phyloP scores from a whole-genome alignment of 2,113 vertebrate species.

The Sminthopsis crassicaudata region DNA sequence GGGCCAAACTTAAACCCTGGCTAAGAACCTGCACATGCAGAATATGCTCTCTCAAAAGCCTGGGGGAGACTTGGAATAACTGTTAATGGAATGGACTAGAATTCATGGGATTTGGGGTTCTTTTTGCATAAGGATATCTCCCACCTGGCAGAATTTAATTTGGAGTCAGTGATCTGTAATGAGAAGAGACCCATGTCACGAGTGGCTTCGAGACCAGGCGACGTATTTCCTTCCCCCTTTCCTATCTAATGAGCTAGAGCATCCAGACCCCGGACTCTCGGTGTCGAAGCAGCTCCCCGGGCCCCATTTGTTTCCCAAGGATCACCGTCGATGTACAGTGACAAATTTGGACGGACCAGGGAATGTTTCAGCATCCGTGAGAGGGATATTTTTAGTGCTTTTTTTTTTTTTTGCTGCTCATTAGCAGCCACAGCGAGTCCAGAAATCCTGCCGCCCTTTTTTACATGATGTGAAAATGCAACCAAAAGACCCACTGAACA shows the following conservation, averaged over 20 bases:
- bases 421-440: not conserved
- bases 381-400: constrained; percentile 18
- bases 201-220: too few species aligned
- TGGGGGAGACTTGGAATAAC: not conserved
- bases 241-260: not conserved
- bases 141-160: not conserved
- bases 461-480: constrained; percentile 44
- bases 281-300: not conserved
- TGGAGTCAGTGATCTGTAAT: not conserved
- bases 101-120: not conserved
- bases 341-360: not conserved
- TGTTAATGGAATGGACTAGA: not conserved
- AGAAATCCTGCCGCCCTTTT: constrained; percentile 46
- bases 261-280: not conserved
- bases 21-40: not conserved
- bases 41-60: not conserved
- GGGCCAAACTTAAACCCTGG: not conserved
- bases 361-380: not conserved
- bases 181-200: not conserved
- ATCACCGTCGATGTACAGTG: not conserved
- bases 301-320: not conserved
- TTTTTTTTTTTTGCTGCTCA: constrained; percentile 15
- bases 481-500: not conserved
- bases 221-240: not conserved
- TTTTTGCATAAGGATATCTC: not conserved